Evolutionary conservation across 1,140 invertebrate genomes (phyloP).

Genomic region (Aphaenogaster floridana): DNA sequence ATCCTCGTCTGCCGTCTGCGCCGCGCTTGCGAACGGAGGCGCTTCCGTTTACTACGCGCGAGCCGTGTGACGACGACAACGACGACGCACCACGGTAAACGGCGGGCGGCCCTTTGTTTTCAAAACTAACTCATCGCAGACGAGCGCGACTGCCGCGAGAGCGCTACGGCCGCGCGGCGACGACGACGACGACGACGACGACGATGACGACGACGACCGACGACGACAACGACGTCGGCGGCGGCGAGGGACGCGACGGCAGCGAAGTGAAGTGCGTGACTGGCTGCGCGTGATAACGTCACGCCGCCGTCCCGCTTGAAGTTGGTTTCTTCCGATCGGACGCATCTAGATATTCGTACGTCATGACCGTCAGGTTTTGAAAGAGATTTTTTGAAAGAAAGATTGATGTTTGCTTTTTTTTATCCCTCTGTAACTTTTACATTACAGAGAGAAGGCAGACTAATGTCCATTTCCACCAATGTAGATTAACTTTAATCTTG

Average conservation of each 20-base stretch:
- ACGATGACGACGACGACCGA: not conserved
- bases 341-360: not conserved
- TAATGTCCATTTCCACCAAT: no score
- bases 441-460: no score
- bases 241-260: slow-evolving; percentile 29
- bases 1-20: not conserved
- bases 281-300: slow-evolving; percentile 75
- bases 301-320: slow-evolving; percentile 56
- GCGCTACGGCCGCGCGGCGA: slow-evolving; percentile 50
- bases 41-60: slow-evolving; percentile 59
- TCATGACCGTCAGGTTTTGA: not conserved
- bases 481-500: no score
- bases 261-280: slow-evolving; percentile 24
- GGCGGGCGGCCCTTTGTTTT: slow-evolving; percentile 75
- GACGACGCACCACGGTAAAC: slow-evolving; percentile 59
- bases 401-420: no score
- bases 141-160: slow-evolving; percentile 61
- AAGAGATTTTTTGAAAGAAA: not conserved
- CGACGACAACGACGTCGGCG: not conserved
- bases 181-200: slow-evolving; percentile 15
- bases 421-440: no score
- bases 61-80: slow-evolving; percentile 54
- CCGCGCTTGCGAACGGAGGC: not conserved
- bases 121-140: slow-evolving; percentile 80
- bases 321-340: not conserved